Base-by-base conservation (phyloP, 1,140 invertebrate species). In the Oryzaephilus surinamensis region DNA sequence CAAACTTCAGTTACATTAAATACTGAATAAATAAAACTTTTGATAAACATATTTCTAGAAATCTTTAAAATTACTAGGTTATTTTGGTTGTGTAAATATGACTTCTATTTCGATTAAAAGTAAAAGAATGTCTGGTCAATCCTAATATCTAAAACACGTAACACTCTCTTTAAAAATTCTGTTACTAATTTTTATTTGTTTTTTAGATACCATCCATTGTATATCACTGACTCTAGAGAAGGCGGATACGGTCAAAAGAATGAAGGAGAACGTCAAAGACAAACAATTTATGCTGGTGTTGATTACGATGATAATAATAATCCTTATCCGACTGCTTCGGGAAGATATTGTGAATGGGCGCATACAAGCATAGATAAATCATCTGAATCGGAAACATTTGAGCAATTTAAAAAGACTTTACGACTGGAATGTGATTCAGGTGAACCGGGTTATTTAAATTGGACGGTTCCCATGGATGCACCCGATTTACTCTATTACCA, bases 171-270 rank as follows among this genome's bases (percentile, higher is more conserved):
- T n/a, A n/a, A n/a, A n/a, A n/a, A n/a, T n/a, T n/a, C n/a, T n/a
- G n/a, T n/a, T n/a, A n/a, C n/a, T n/a, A n/a, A n/a, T n/a, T n/a
- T n/a, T n/a, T n/a, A n/a, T n/a, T n/a, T 33, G 36, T 48, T 40
- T 34, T 81, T 80, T 51, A n/a, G n/a, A n/a, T 94, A 90, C 63
- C 91, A 97, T 67, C 92, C 92, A 8, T 79, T 97, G 52, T 97
- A 97, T 63, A 91, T 97, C 50, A 93, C 89, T 7, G 78, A 84
- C 52, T 89, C 78, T 15, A 63, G 70, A 0, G 82, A 89, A 57
- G 90, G 90, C 29, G 89, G 86, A 2, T 87, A 77, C 50, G 79
- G 77, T 0, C 82, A 89, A 59, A 83, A 85, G 52, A 72, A 65
- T 1, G 74, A 74, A 28, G 63, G 65, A 0, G 74, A 89, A 32